Evolutionary conservation across 2,888 invertebrate genomes (phyloP).

Genomic region (Mycalesis mineus): DNA sequence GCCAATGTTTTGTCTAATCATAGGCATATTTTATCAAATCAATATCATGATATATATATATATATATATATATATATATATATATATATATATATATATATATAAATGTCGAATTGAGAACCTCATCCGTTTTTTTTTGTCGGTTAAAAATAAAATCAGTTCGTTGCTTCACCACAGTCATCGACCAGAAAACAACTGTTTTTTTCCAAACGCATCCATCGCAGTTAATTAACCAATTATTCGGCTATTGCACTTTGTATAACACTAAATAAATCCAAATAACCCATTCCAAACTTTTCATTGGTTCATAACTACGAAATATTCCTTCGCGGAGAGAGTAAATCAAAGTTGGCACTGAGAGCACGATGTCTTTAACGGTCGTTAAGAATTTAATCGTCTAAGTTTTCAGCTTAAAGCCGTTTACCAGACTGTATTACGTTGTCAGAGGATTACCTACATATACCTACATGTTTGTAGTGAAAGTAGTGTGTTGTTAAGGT

Average conservation of each 20-base stretch:
- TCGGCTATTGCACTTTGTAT: neutral
- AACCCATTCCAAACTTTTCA: slow-evolving; percentile 1
- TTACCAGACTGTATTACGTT: slow-evolving; percentile 18
- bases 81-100: too few relatives aligned
- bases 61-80: too few relatives aligned
- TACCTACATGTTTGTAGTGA: neutral
- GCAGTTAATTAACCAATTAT: too few relatives aligned
- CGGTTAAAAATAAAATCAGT: too few relatives aligned
- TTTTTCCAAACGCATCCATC: too few relatives aligned
- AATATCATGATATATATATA: too few relatives aligned
- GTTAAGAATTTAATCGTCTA: slow-evolving; percentile 61
- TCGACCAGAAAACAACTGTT: too few relatives aligned
- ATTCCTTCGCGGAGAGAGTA: slow-evolving; percentile 4
- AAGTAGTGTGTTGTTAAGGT: neutral
- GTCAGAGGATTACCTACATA: neutral
- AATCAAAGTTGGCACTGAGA: slow-evolving; percentile 19
- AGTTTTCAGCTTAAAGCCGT: slow-evolving; percentile 61
- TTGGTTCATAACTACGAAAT: slow-evolving; percentile 5
- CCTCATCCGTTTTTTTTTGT: too few relatives aligned
- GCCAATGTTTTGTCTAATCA: too few relatives aligned
- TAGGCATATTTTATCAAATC: too few relatives aligned
- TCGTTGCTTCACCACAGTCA: too few relatives aligned
- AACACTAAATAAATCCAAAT: neutral
- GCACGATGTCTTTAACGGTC: slow-evolving; percentile 47
- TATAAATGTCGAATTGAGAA: too few relatives aligned